Conservation (phyloP, 2,797 vertebrate genomes). For the Myotis findleyi region DNA sequence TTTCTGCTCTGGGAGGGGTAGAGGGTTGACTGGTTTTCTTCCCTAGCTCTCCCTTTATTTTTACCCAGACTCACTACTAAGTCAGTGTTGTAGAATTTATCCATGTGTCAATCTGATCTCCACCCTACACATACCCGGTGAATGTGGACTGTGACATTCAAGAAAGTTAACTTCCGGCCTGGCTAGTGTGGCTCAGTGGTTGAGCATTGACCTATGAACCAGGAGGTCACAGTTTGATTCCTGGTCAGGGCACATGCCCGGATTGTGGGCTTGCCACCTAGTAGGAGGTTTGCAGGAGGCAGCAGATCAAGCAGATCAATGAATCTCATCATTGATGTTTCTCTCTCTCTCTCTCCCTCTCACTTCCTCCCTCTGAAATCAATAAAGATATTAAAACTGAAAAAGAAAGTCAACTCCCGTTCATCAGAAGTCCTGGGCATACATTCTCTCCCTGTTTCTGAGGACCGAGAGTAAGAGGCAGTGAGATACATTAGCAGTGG, state of each 20-base stretch:
- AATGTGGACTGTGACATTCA: constrained; percentile 72
- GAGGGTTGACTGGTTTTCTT: not conserved
- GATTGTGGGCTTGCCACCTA: no score
- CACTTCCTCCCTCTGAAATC: no score
- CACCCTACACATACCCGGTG: constrained; percentile 52
- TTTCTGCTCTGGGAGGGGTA: constrained; percentile 51
- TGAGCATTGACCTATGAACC: no score
- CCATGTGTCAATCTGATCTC: constrained; percentile 73
- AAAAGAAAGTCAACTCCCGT: constrained; percentile 55
- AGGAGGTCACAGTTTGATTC: no score
- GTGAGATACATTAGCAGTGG: not conserved
- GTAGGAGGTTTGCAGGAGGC: no score
- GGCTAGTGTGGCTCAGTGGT: no score
- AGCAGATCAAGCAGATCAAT: no score
- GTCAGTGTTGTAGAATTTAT: constrained; percentile 75
- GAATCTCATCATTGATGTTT: no score
- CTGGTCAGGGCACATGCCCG: no score
- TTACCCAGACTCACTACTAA: constrained; percentile 74
- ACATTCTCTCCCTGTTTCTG: not conserved
- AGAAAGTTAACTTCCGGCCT: constrained; percentile 32
- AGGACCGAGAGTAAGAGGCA: not conserved
- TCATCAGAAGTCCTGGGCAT: constrained; percentile 63
- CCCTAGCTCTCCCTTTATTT: constrained; percentile 71
- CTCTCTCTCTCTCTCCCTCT: no score
- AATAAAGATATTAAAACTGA: no score